Evolutionary conservation across 2,113 vertebrate species (phyloP).

Genomic region (Xiphophorus couchianus): DNA sequence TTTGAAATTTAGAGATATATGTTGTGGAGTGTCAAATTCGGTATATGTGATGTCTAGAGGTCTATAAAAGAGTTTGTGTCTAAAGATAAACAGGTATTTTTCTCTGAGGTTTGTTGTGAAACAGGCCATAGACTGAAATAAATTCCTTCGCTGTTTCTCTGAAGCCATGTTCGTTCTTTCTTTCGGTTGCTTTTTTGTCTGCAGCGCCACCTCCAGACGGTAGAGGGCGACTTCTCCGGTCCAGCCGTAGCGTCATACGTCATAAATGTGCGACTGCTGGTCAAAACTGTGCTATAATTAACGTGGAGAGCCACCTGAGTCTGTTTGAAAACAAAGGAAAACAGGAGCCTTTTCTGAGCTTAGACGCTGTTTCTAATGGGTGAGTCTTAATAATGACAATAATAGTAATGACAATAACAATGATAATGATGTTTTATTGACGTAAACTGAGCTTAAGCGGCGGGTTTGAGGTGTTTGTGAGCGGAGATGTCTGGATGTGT

Average conservation of each 20-base stretch:
- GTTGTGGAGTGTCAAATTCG: too few relatives aligned
- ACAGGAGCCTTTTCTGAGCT: not conserved
- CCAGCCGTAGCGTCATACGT: constrained; percentile 45
- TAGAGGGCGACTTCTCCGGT: not conserved
- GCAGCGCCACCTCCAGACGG: not conserved
- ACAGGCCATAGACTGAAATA: too few relatives aligned
- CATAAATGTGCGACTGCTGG: constrained; percentile 48
- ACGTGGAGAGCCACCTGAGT: constrained; percentile 1
- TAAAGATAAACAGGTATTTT: too few relatives aligned
- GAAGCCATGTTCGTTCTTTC: too few relatives aligned
- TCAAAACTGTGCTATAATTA: not conserved
- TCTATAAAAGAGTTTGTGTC: too few relatives aligned
- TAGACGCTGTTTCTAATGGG: constrained; percentile 4
- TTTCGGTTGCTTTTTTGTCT: not conserved
- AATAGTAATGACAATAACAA: not conserved
- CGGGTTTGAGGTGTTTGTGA: not conserved
- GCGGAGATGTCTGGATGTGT: not conserved
- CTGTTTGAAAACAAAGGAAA: constrained; percentile 3
- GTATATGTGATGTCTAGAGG: too few relatives aligned
- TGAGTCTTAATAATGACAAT: constrained; percentile 11
- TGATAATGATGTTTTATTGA: not conserved
- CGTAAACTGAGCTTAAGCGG: not conserved
- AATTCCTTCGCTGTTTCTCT: too few relatives aligned
- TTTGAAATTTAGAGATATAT: too few relatives aligned
- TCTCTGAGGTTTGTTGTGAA: too few relatives aligned